These are phyloP conservation scores for Entomobrya proxima DNA, from an alignment of 2,888 invertebrate species.

Conservation along the genomic window DNA sequence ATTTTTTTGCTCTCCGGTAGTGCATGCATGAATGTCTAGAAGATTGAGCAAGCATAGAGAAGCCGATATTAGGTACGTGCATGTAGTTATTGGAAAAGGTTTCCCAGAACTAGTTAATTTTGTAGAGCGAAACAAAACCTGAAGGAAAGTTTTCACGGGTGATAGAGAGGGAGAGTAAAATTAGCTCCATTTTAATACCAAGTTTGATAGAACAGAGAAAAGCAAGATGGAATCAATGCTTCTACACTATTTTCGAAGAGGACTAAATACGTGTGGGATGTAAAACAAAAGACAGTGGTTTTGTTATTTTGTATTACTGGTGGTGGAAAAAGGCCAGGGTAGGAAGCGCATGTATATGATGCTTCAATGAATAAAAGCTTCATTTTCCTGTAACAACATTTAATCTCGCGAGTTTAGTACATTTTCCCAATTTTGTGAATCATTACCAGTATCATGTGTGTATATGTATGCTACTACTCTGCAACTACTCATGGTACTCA, in stretches of 20 bases:
- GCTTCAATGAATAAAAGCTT: neutral
- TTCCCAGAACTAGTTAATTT: neutral
- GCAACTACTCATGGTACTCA: no score
- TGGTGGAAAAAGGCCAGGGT: neutral
- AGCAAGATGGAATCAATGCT: neutral
- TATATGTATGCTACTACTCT: no score
- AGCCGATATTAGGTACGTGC: neutral
- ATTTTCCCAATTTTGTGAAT: neutral
- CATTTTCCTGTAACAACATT: neutral
- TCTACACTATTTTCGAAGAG: neutral
- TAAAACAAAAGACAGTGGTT: neutral
- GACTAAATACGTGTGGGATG: neutral
- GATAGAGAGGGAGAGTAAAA: neutral
- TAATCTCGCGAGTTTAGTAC: neutral
- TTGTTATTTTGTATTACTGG: neutral
- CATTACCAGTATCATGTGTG: neutral
- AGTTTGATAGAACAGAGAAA: neutral
- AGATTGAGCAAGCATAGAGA: neutral
- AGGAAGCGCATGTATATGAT: neutral
- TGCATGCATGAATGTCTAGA: neutral
- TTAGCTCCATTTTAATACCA: constrained; percentile 8
- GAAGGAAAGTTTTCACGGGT: neutral
- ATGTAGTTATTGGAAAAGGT: neutral
- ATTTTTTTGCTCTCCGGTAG: neutral
- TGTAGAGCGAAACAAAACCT: neutral